Evolutionary conservation across 2,797 vertebrate species (phyloP), one percentile per base, ranked within the genome.

Genomic region (Cossypha dichroa): DNA sequence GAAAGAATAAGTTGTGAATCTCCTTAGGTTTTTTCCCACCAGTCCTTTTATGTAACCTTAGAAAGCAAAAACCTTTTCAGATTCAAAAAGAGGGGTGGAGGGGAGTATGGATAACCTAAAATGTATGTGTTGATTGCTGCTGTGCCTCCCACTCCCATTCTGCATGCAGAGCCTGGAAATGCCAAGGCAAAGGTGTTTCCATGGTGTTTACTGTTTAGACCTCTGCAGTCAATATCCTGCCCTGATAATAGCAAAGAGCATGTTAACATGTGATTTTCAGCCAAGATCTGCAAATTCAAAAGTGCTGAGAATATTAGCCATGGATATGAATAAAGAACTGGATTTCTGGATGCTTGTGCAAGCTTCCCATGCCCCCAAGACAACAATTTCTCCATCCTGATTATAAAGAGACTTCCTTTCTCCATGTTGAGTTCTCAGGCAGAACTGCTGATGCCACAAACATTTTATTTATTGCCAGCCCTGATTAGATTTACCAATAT

Each of bases 121-220:
- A 92, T 90, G 79, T 23, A 69, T 26, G 28, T 92, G 58, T 92
- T 83, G 69, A 55, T 78, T 77, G 10, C 73, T 85, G 62, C 84
- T 92, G 73, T 73, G 91, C 89, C 78, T 91, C 81, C 84, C 48
- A 81, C 86, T 82, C 33, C 88, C 43, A 16, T 60, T 91, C 68
- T 67, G 74, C 58, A 55, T 56, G 54, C 21, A 0, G 79, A 87
- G 72, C 20, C 40, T 58, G 55, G 69, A 93, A 96, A 87, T 81
- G 82, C 72, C 87, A 81, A 93, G 58, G 89, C 84, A 94, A 94
- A 96, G 85, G 91, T 96, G 76, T 96, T 96, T 95, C 91, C 89
- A 83, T 93, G 89, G 87, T 81, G 84, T 94, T 96, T 95, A 85
- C 87, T 51, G 15, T 86, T 80, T 81, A 94, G 72, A 78, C 87